Conservation (phyloP, 1,140 invertebrate genomes). For the Plutomurus gul region DNA sequence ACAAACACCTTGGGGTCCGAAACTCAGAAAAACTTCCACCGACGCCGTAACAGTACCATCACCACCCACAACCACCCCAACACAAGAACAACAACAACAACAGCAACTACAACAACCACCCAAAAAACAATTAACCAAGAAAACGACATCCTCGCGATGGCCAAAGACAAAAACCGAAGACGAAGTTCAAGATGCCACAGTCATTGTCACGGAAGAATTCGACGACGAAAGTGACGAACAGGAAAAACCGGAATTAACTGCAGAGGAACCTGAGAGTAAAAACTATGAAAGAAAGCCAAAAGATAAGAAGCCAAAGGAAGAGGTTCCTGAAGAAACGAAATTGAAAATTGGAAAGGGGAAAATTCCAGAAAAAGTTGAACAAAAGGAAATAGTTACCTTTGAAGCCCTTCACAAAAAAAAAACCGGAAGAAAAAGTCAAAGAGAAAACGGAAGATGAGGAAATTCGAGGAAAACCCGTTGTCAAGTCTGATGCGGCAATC, state of each 20-base stretch:
- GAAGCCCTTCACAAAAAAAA: no score
- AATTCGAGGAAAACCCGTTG: background rate
- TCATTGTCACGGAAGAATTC: background rate
- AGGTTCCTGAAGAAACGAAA: background rate
- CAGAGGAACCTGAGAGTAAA: background rate
- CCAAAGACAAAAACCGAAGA: background rate
- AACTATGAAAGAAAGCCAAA: background rate
- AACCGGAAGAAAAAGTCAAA: constrained; percentile 52
- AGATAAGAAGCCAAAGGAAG: background rate
- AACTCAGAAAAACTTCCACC: background rate
- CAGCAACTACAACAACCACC: background rate
- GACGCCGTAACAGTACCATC: background rate
- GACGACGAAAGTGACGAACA: constrained; percentile 15
- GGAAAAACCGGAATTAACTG: background rate
- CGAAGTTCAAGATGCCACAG: background rate
- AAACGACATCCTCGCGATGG: background rate
- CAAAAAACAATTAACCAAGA: no score
- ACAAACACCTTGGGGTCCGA: background rate
- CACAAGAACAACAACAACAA: background rate
- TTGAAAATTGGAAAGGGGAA: constrained; percentile 54
- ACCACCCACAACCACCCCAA: background rate
- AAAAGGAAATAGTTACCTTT: no score
- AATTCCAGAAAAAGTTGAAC: no score
- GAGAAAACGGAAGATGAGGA: background rate
- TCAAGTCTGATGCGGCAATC: background rate